These are phyloP conservation scores for Selene dorsalis DNA, from an alignment of 2,797 vertebrate species.

Conservation along the genomic window DNA sequence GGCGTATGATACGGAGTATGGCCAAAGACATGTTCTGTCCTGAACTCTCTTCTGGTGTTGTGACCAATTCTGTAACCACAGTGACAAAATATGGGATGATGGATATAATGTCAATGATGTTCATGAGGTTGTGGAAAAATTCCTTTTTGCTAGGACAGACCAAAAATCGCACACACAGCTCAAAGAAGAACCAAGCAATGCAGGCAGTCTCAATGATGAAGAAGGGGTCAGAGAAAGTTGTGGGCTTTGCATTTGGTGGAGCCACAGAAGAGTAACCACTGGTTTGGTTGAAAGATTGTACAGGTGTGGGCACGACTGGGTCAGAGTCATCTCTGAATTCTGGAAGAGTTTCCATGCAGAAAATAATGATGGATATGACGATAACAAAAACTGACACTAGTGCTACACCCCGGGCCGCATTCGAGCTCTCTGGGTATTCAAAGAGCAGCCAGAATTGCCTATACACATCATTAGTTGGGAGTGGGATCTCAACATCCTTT, in stretches of 20 bases:
- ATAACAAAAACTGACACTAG: conserved; percentile 95
- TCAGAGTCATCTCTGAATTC: conserved; percentile 94
- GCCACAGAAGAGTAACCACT: conserved; percentile 66
- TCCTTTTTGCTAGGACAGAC: conserved; percentile 95
- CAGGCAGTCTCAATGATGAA: conserved; percentile 95
- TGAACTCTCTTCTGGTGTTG: conserved; percentile 84
- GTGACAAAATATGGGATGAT: conserved; percentile 98
- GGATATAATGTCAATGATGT: conserved; percentile 96
- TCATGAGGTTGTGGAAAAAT: conserved; percentile 98
- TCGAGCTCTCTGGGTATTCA: conserved; percentile 97
- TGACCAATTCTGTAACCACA: conserved; percentile 89
- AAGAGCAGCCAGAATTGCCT: conserved; percentile 98
- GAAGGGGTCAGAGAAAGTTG: conserved; percentile 93
- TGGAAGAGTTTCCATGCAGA: conserved; percentile 97
- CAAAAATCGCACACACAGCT: conserved; percentile 90
- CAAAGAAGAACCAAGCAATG: conserved; percentile 97
- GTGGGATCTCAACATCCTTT: conserved; percentile 91
- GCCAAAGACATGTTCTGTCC: conserved; percentile 97
- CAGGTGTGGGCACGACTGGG: conserved; percentile 63
- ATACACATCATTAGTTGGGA: conserved; percentile 90
- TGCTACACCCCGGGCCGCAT: conserved; percentile 92
- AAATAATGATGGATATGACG: conserved; percentile 96
- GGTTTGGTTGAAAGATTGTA: conserved; percentile 76
- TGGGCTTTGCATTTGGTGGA: conserved; percentile 58
- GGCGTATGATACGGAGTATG: conserved; percentile 93